Percentiles rank a stretch among this genome's conserved stretches.
phyloP scores from a whole-genome alignment of 30 jellyfish, hydroid and myxozoan genomes.

The Catostylus mosaicus region DNA sequence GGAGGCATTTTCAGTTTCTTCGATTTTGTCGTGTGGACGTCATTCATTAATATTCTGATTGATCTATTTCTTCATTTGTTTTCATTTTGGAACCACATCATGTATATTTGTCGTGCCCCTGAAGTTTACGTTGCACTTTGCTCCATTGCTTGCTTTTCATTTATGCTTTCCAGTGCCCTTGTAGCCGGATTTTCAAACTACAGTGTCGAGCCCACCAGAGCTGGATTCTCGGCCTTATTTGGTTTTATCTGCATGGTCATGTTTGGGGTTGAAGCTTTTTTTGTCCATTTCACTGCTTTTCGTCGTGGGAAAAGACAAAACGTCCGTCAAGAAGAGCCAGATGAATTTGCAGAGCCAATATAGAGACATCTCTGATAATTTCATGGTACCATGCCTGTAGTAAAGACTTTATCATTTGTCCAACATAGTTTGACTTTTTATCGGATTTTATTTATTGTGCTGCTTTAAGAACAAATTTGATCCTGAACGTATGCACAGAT shows the following conservation, averaged over 20 bases:
- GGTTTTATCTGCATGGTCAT: slow-evolving; percentile 68
- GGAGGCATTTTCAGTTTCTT: slow-evolving; percentile 58
- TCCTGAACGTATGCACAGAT: too few relatives aligned
- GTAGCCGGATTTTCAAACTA: slow-evolving; percentile 57
- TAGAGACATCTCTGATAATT: neutral
- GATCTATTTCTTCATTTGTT: slow-evolving; percentile 64
- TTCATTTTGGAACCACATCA: slow-evolving; percentile 57
- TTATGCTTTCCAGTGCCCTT: slow-evolving; percentile 70
- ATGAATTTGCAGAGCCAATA: slow-evolving; percentile 70
- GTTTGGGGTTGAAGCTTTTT: slow-evolving; percentile 65
- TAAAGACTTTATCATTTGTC: neutral
- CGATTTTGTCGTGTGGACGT: slow-evolving; percentile 68
- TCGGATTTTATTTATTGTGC: neutral
- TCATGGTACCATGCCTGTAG: neutral
- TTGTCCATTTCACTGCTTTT: slow-evolving; percentile 39
- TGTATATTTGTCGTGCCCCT: slow-evolving; percentile 63
- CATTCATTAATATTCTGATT: slow-evolving; percentile 55
- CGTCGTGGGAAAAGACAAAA: slow-evolving; percentile 59
- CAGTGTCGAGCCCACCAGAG: slow-evolving; percentile 28
- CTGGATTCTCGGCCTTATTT: slow-evolving; percentile 68
- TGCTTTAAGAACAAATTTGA: too few relatives aligned
- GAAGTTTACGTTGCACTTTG: slow-evolving; percentile 70
- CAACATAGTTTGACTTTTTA: neutral
- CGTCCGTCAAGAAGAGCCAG: slow-evolving; percentile 71
- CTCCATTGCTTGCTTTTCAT: slow-evolving; percentile 49